These are phyloP conservation scores for Hyperoplus lanceolatus DNA, from an alignment of 2,797 vertebrate species.

Conservation along the genomic window DNA sequence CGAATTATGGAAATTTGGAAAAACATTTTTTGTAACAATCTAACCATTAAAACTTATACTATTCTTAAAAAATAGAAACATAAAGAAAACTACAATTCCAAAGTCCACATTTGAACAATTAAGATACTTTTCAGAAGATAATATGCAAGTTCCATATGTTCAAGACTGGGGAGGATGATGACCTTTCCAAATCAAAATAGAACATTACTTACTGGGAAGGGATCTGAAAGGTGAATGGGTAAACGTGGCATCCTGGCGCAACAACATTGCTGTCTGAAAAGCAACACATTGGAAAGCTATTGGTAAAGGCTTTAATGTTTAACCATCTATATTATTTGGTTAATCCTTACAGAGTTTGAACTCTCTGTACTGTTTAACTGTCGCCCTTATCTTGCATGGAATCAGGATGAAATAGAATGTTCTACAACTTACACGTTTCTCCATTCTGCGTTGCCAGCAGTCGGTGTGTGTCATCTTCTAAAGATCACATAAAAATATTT, in stretches of 20 bases:
- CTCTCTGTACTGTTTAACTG: neutral
- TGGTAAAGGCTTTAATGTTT: neutral
- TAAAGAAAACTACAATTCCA: neutral
- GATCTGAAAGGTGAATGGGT: constrained; percentile 83
- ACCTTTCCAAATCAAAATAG: neutral
- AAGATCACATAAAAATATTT: neutral
- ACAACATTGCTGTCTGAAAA: constrained; percentile 73
- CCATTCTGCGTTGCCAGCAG: constrained; percentile 3
- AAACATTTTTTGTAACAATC: no score
- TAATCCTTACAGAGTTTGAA: neutral
- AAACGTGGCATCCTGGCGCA: constrained; percentile 75
- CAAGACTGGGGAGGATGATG: neutral
- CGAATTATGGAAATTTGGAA: no score
- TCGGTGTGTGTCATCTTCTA: neutral
- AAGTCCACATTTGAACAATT: neutral
- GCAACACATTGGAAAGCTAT: constrained; percentile 9
- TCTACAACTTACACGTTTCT: constrained; percentile 53
- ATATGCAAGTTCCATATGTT: neutral
- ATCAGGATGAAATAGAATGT: neutral
- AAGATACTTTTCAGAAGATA: neutral
- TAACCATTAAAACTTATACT: no score
- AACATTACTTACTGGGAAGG: constrained; percentile 73
- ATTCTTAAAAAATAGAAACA: no score
- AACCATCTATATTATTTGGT: neutral
- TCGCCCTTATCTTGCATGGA: no score